Evolutionary conservation across 1,140 invertebrate species (phyloP), one percentile per base, ranked within the genome.

Genomic region (Leptonema lineaticorne): DNA sequence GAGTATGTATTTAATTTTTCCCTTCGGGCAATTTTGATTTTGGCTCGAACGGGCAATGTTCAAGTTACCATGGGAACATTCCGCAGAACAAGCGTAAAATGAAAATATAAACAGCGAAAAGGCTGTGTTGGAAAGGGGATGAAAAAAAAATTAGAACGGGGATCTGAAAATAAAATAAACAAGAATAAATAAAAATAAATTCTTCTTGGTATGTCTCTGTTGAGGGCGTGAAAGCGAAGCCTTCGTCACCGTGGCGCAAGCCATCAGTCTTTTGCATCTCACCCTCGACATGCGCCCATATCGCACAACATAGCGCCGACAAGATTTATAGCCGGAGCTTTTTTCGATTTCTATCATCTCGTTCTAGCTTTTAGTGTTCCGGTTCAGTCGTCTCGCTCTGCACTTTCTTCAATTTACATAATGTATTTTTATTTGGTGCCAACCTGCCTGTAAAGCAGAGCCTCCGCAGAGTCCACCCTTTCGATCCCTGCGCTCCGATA

Each of bases 361-460:
- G n/a, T n/a, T n/a, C n/a, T n/a, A n/a, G n/a, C n/a, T 58, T 58
- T 58, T 58, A 29, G 5, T 30, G 16, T 53, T 45, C 37, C 16
- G 37, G 11, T 45, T 16, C 37, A 45, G 16, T 16, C 37, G 37
- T n/a, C 37, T 16, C 5, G 11, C 30, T 11, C 37, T 16, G 37
- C 11, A 9, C 50, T 20, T 18, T 30, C 59, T 62, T 46, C 59
- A 62, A 62, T 62, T 62, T 62, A 46, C 59, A 62, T 62, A 62
- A 62, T 62, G 59, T 62, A 46, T 62, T 62, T 62, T 62, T 62
- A 62, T 62, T 62, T 46, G 59, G 59, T 46, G 59, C 41, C 56
- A 59, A 30, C 24, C 57, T 59, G 7, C 50, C 18, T 53, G 1
- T 4, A 53, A 20, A 16, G 22, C 22, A 11, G 1, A n/a, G 46